phyloP scores from a whole-genome alignment of 2,888 invertebrate genomes.

The Tupiocoris notatus region DNA sequence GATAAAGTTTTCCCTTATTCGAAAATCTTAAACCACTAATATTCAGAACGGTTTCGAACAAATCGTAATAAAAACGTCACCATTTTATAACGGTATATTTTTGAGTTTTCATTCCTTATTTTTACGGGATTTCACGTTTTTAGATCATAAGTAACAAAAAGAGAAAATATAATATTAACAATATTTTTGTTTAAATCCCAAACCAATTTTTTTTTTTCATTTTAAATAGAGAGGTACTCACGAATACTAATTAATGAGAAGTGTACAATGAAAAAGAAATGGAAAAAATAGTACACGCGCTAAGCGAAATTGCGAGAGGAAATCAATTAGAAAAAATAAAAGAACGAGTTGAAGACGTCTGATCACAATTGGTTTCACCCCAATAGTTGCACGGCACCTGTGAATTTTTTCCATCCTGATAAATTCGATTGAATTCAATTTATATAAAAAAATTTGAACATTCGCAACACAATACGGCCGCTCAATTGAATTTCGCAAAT shows the following conservation, averaged over 20 bases:
- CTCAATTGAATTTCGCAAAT: too few relatives aligned
- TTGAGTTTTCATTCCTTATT: conserved; percentile 40
- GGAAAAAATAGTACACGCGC: conserved; percentile 7
- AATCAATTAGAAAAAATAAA: conserved; percentile 12
- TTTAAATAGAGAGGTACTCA: conserved; percentile 13
- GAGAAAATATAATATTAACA: conserved; percentile 31
- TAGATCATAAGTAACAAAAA: conserved; percentile 35
- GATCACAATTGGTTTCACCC: conserved; percentile 18
- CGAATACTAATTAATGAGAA: conserved; percentile 33
- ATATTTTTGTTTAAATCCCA: conserved; percentile 30
- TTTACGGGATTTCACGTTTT: conserved; percentile 33
- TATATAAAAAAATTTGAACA: too few relatives aligned
- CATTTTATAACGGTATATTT: conserved; percentile 41
- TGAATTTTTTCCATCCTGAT: conserved; percentile 3
- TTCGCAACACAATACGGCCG: too few relatives aligned
- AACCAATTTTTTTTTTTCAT: conserved; percentile 10
- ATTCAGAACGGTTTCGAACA: too few relatives aligned
- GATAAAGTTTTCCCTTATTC: too few relatives aligned
- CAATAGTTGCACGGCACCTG: conserved; percentile 1
- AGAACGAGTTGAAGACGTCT: conserved; percentile 27
- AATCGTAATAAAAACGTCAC: too few relatives aligned
- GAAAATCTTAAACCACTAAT: too few relatives aligned
- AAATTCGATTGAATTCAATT: too few relatives aligned
- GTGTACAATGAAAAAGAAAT: conserved; percentile 25
- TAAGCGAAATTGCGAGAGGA: neutral